Conservation (phyloP, 2,888 invertebrate genomes). For the Caenorhabditis sp. region DNA sequence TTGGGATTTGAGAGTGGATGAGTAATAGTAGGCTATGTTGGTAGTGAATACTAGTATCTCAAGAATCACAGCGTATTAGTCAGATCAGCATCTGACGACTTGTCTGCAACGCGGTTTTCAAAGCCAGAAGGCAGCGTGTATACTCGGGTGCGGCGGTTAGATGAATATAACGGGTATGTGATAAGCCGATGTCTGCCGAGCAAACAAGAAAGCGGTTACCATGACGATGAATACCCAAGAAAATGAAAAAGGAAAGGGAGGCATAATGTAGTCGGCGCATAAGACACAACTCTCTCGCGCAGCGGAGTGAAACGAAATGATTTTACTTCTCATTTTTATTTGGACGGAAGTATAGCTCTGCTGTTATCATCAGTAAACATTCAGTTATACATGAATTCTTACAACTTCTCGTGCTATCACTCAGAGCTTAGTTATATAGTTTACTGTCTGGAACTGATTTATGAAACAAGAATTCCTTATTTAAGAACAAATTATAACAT, state of each 20-base stretch:
- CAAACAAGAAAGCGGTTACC: conserved; percentile 34
- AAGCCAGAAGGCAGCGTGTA: not conserved
- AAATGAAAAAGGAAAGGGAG: conserved; percentile 13
- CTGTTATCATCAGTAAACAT: no score
- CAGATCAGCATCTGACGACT: not conserved
- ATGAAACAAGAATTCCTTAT: no score
- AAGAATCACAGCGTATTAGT: not conserved
- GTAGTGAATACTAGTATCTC: not conserved
- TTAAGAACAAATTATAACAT: no score
- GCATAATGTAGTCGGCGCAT: not conserved
- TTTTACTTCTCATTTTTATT: not conserved
- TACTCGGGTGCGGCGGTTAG: not conserved
- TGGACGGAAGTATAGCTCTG: not conserved
- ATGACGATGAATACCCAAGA: conserved; percentile 48
- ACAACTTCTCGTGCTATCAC: no score
- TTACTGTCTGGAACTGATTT: no score
- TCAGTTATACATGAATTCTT: no score
- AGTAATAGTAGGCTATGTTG: not conserved
- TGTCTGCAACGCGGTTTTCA: not conserved
- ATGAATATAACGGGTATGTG: conserved; percentile 16
- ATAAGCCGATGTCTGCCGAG: conserved; percentile 25
- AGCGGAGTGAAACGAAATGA: not conserved
- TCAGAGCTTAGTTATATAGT: no score
- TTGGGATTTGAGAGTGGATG: not conserved
- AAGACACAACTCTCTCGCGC: not conserved